Percentiles rank a stretch among this genome's conserved stretches.
phyloP scores from a whole-genome alignment of 2,113 vertebrate species.

The Eublepharis macularius region DNA sequence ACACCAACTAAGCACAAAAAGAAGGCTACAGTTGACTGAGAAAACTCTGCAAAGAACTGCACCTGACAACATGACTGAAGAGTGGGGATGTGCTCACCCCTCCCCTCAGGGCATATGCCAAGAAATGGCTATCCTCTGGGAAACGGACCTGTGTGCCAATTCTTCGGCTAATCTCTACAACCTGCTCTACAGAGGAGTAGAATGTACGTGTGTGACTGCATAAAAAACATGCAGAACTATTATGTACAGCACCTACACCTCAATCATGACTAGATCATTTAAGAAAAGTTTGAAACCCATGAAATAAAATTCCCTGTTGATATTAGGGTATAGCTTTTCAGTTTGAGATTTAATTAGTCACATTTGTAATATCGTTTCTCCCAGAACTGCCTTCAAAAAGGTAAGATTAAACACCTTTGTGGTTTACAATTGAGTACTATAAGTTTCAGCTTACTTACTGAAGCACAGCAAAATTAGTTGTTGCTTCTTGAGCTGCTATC shows the following conservation, averaged over 20 bases:
- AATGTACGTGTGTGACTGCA: no score
- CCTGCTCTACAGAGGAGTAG: no score
- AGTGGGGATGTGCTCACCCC: no score
- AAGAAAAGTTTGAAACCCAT: background rate
- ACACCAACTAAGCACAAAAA: no score
- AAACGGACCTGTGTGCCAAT: no score
- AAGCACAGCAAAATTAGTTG: slow-evolving; percentile 93
- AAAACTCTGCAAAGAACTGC: no score
- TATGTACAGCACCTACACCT: background rate
- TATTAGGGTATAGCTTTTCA: background rate
- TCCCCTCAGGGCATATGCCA: no score
- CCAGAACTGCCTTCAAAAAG: background rate
- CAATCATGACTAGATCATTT: background rate
- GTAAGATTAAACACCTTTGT: background rate
- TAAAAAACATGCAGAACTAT: background rate
- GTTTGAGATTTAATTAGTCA: background rate
- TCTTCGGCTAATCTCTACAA: no score
- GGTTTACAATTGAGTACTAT: slow-evolving; percentile 13
- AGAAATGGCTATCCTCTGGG: no score
- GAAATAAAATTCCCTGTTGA: background rate
- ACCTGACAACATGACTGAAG: no score
- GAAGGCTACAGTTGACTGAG: no score
- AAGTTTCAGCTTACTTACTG: slow-evolving; percentile 85
- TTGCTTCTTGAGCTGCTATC: slow-evolving; percentile 99
- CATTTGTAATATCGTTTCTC: background rate